A percentile compares a stretch with the other conserved stretches of the same genome.
Conservation (phyloP, 2,113 vertebrate genomes). For the Craseonycteris thonglongyai region DNA sequence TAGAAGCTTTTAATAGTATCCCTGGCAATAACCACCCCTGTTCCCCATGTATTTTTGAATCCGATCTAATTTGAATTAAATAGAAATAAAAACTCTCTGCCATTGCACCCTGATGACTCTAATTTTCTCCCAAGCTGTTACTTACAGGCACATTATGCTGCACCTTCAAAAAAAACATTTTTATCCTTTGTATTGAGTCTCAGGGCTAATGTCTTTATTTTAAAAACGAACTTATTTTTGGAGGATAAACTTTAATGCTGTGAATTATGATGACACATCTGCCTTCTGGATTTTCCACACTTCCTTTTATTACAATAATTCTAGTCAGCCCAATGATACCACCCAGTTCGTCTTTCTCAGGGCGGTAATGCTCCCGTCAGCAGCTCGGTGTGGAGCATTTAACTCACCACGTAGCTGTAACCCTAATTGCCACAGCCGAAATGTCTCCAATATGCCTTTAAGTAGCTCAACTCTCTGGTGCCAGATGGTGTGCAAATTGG, state of each 20-base stretch:
- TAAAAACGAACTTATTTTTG: conserved; percentile 30
- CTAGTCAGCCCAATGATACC: not conserved
- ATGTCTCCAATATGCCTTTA: conserved; percentile 61
- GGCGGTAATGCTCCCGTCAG: not conserved
- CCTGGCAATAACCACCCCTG: conserved; percentile 49
- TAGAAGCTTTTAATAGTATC: conserved; percentile 60
- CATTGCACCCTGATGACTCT: conserved; percentile 62
- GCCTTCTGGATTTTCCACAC: not conserved
- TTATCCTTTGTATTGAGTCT: conserved; percentile 30
- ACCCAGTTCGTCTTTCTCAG: not conserved
- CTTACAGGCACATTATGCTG: conserved; percentile 65
- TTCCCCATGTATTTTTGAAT: conserved; percentile 60
- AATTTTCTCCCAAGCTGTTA: conserved; percentile 78
- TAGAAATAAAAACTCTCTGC: conserved; percentile 74
- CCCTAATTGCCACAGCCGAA: conserved; percentile 56
- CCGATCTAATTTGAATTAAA: conserved; percentile 75
- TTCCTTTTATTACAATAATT: not conserved
- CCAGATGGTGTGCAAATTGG: conserved; percentile 74
- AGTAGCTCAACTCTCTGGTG: conserved; percentile 62
- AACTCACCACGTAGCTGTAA: conserved; percentile 48
- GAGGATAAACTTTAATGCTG: not conserved
- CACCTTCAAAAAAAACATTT: conserved; percentile 56
- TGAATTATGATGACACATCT: not conserved
- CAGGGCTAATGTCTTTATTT: not conserved
- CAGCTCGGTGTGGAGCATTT: conserved; percentile 39